Conservation (phyloP, 1,140 invertebrate genomes). For the Drosophila neocordata region DNA sequence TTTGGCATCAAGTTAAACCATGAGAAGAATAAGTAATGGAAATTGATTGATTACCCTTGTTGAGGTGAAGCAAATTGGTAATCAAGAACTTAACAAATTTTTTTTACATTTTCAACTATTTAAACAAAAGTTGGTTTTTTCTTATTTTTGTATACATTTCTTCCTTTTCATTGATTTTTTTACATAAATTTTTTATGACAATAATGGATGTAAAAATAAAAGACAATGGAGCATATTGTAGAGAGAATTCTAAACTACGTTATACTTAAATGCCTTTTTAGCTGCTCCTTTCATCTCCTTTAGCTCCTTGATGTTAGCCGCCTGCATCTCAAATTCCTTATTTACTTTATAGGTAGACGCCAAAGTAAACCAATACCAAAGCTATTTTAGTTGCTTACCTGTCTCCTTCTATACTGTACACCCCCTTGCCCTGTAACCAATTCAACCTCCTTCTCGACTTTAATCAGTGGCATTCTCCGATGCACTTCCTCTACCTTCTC, state of each 20-base stretch:
- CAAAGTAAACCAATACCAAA: conserved; percentile 64
- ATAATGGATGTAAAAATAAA: conserved; percentile 40
- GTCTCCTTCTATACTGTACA: conserved; percentile 44
- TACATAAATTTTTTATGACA: conserved; percentile 40
- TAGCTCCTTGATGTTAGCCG: conserved; percentile 46
- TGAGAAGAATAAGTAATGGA: conserved; percentile 20
- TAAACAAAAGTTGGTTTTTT: conserved; percentile 29
- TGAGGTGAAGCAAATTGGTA: conserved; percentile 19
- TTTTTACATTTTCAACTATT: background rate
- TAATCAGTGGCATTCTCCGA: conserved; percentile 74
- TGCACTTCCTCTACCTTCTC: conserved; percentile 27
- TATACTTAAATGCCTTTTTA: conserved; percentile 78
- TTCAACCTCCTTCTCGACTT: conserved; percentile 46
- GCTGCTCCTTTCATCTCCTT: conserved; percentile 39
- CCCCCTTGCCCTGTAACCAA: background rate
- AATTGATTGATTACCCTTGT: conserved; percentile 59
- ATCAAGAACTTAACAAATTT: conserved; percentile 13
- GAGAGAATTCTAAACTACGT: conserved; percentile 72
- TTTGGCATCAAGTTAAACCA: conserved; percentile 18
- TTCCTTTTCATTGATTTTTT: background rate
- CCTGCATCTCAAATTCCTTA: conserved; percentile 73
- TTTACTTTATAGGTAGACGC: conserved; percentile 70
- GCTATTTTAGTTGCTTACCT: conserved; percentile 74
- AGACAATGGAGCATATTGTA: conserved; percentile 59
- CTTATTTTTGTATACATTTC: conserved; percentile 8